These are phyloP conservation scores for Spilosoma lubricipeda DNA, from an alignment of 2,888 invertebrate genomes.

Conservation along the genomic window DNA sequence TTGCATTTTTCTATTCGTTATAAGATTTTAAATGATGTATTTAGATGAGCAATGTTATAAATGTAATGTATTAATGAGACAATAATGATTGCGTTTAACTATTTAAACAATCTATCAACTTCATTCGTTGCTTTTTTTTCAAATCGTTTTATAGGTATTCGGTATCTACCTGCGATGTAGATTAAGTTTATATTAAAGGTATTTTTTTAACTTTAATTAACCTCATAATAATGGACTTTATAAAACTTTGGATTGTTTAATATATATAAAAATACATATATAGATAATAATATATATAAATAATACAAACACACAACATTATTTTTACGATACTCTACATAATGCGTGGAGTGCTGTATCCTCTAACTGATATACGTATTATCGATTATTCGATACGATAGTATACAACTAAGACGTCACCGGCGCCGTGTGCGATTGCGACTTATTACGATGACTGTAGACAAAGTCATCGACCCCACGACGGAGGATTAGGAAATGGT, in stretches of 20 bases:
- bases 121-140: too few species aligned
- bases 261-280: constrained; percentile 40
- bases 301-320: constrained; percentile 38
- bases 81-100: too few species aligned
- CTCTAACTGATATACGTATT: background rate
- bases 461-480: constrained; percentile 77
- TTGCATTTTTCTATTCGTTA: too few species aligned
- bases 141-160: too few species aligned
- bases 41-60: too few species aligned
- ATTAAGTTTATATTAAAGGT: background rate
- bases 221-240: too few species aligned
- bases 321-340: background rate
- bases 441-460: constrained; percentile 56
- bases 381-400: constrained; percentile 46
- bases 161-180: too few species aligned
- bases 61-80: too few species aligned
- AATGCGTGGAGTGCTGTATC: background rate
- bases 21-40: too few species aligned
- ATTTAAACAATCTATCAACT: too few species aligned
- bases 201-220: background rate
- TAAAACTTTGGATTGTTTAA: background rate
- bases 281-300: constrained; percentile 34
- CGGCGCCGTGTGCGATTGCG: constrained; percentile 70
- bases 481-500: constrained; percentile 71
- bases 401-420: constrained; percentile 58